Evolutionary conservation across 2,888 invertebrate species (phyloP), one percentile per base, ranked within the genome.

Genomic region (Drosophila pullipes): DNA sequence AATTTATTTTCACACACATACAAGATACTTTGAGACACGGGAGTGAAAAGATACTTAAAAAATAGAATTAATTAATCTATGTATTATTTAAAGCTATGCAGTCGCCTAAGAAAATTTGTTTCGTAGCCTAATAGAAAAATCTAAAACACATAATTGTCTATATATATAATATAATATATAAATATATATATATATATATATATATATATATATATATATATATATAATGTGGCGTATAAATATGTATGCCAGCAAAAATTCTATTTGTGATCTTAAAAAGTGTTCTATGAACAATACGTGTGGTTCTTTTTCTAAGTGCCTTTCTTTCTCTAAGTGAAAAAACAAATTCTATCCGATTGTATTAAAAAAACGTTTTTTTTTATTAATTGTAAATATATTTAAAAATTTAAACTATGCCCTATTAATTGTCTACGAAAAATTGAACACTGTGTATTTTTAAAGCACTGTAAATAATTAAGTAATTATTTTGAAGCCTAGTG

Each of bases 11-110:
- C 92, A 93, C 93, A 93, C 93, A 93, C 93, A 93, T 92, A 93
- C 93, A 93, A 93, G 93, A 93, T 93, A 93, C 93, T 93, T 93
- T 93, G 93, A 91, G 92, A 91, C 90, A 91, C 89, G 85, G 91
- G 90, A 90, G 80, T 75, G 25, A 69, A 76, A 77, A 83, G 76
- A 83, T 77, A 76, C 47, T 80, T 74, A 22, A 67, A 61, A 76
- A 65, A 72, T 18, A 52, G 16, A 71, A 58, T 55, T 18, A 47
- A 63, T 60, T 55, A 28, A 35, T 62, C 57, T 54, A 53, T 66
- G 9, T 39, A 25, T 31, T 47, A 11, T 53, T 54, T 39, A 18
- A 28, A 44, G 33, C 58, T 63, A 55, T 33, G 28, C 30, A 55
- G 57, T 35, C 13, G 28, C 52, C 57, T 41, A 50, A 13, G 13